A percentile compares a stretch with the other conserved stretches of the same genome.
Conservation (phyloP, 2,888 invertebrate genomes). For the Lycophotia porphyrea region DNA sequence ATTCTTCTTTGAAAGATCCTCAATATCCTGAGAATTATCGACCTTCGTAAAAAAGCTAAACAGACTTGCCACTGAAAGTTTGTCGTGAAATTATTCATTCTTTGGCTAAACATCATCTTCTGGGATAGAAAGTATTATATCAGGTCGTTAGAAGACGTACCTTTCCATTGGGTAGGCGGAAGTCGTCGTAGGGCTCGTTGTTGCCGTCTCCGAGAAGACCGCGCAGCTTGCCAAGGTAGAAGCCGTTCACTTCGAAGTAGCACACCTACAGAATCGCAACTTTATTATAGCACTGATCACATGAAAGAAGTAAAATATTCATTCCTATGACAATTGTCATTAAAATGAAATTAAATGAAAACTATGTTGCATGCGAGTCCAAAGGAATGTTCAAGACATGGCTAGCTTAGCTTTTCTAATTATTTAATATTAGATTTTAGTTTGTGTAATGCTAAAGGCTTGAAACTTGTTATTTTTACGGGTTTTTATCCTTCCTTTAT, state of each 20-base stretch:
- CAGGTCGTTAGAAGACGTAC: conserved; percentile 77
- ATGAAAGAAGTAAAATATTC: neutral
- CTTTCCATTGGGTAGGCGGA: conserved; percentile 93
- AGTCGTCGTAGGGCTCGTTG: conserved; percentile 96
- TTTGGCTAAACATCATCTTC: neutral
- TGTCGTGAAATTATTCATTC: neutral
- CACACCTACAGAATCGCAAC: conserved; percentile 87
- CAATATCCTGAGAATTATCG: neutral
- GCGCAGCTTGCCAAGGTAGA: conserved; percentile 95
- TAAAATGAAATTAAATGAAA: neutral
- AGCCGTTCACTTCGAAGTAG: conserved; percentile 94
- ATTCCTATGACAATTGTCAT: neutral
- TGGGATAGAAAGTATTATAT: neutral
- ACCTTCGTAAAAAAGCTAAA: neutral
- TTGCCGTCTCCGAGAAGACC: conserved; percentile 97
- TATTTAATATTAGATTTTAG: neutral
- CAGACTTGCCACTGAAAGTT: neutral
- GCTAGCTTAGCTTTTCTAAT: neutral
- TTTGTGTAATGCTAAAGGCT: neutral
- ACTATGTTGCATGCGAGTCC: neutral
- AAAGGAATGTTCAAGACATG: neutral
- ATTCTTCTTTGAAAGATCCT: neutral
- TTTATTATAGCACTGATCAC: neutral
- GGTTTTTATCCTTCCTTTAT: neutral
- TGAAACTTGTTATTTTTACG: neutral